These are phyloP conservation scores for Lipophrys pholis DNA, from an alignment of 2,113 vertebrate genomes.

Conservation along the genomic window DNA sequence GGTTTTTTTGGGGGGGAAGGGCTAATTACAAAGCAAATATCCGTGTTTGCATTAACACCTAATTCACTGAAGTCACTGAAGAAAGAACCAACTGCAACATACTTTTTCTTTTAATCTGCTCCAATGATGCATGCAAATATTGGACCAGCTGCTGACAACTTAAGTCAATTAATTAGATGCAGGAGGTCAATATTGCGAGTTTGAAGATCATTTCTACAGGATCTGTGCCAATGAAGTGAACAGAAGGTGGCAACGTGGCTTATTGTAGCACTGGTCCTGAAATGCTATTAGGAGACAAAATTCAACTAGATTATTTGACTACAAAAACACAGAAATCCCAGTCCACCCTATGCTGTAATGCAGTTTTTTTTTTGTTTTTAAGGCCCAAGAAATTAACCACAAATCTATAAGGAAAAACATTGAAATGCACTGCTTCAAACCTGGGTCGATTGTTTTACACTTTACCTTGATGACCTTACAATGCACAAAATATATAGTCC, in stretches of 20 bases:
- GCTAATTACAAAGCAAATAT: not conserved
- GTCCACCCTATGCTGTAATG: too few species aligned
- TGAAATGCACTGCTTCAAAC: not conserved
- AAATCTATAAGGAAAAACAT: too few species aligned
- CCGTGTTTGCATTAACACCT: not conserved
- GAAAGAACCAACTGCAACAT: not conserved
- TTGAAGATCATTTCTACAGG: not conserved
- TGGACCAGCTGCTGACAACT: not conserved
- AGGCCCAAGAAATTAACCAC: too few species aligned
- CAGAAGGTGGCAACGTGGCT: too few species aligned
- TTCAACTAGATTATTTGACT: not conserved
- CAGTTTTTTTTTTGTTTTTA: too few species aligned
- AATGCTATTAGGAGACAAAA: not conserved
- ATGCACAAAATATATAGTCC: not conserved
- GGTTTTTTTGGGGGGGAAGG: too few species aligned
- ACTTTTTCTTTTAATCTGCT: not conserved
- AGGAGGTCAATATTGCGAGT: not conserved
- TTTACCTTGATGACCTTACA: not conserved
- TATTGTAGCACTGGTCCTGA: not conserved
- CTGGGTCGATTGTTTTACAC: too few species aligned
- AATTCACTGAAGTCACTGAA: not conserved
- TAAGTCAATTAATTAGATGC: not conserved
- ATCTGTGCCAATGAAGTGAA: not conserved
- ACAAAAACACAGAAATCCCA: not conserved
- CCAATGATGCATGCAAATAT: not conserved